Evolutionary conservation across 2,113 vertebrate genomes (phyloP).

Genomic region (Tragulus kanchil): DNA sequence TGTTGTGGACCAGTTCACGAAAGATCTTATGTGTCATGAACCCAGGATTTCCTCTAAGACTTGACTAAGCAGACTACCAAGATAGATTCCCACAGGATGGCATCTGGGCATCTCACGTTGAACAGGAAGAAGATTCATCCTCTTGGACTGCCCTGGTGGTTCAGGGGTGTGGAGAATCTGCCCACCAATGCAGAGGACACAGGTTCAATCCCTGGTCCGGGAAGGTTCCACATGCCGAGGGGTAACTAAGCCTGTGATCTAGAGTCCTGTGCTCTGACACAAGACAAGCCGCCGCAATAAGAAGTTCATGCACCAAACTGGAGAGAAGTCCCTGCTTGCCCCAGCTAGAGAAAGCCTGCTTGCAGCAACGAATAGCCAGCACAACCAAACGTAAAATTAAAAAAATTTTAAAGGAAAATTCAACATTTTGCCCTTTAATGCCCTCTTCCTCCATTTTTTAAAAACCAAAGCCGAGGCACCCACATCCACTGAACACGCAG

Average conservation of each 20-base stretch:
- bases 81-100: neutral
- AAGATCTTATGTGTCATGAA: neutral
- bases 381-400: no score
- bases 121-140: neutral
- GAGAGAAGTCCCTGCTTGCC: neutral
- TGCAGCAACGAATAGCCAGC: neutral
- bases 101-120: neutral
- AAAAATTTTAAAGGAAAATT: neutral
- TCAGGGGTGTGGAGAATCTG: neutral
- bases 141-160: neutral
- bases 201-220: neutral
- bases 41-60: neutral
- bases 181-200: neutral
- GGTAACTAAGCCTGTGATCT: neutral
- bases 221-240: neutral
- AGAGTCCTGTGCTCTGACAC: fast-evolving
- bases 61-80: neutral
- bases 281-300: fast-evolving
- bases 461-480: neutral
- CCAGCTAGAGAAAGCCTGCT: neutral
- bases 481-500: neutral
- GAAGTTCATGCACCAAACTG: neutral
- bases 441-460: neutral
- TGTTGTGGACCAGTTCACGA: neutral
- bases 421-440: neutral